Percentiles rank a stretch among this genome's conserved stretches.
Evolutionary conservation across 2,888 invertebrate genomes (phyloP).

Genomic region (Syritta pipiens): DNA sequence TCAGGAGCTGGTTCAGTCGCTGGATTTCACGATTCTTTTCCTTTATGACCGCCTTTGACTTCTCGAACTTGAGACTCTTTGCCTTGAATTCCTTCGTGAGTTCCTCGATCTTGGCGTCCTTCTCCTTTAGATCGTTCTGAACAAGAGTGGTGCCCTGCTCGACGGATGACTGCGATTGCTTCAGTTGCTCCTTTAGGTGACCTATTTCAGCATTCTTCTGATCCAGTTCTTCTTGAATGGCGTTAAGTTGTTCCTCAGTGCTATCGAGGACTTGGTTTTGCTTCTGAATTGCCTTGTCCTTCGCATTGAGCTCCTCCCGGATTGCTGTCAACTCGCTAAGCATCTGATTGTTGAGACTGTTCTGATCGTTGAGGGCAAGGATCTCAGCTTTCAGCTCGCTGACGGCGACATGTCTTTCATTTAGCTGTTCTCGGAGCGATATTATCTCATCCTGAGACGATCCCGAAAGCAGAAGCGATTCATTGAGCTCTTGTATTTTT

Average conservation of each 20-base stretch:
- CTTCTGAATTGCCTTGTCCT: constrained; percentile 50
- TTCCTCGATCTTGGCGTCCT: constrained; percentile 79
- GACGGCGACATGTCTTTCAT: constrained; percentile 29
- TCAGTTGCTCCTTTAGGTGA: constrained; percentile 79
- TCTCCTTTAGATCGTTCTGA: constrained; percentile 38
- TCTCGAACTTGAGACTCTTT: constrained; percentile 81
- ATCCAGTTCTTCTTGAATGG: constrained; percentile 79
- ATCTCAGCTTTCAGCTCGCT: constrained; percentile 34
- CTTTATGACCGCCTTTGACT: constrained; percentile 80
- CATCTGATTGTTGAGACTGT: constrained; percentile 10
- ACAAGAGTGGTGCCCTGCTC: not conserved
- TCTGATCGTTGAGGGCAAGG: not conserved
- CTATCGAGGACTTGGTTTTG: constrained; percentile 48
- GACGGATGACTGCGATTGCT: constrained; percentile 29
- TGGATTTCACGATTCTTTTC: constrained; percentile 82
- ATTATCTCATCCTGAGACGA: constrained; percentile 23
- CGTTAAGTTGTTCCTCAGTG: constrained; percentile 48
- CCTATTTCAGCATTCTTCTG: constrained; percentile 79
- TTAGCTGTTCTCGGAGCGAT: constrained; percentile 18
- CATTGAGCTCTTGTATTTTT: constrained; percentile 29
- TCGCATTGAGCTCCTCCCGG: constrained; percentile 40
- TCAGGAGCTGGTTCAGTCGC: constrained; percentile 72
- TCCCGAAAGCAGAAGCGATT: not conserved
- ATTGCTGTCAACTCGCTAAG: constrained; percentile 21
- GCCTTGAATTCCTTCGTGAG: constrained; percentile 80